These are phyloP conservation scores for Microtus richardsoni DNA, from an alignment of 2,113 vertebrate genomes.

Conservation along the genomic window DNA sequence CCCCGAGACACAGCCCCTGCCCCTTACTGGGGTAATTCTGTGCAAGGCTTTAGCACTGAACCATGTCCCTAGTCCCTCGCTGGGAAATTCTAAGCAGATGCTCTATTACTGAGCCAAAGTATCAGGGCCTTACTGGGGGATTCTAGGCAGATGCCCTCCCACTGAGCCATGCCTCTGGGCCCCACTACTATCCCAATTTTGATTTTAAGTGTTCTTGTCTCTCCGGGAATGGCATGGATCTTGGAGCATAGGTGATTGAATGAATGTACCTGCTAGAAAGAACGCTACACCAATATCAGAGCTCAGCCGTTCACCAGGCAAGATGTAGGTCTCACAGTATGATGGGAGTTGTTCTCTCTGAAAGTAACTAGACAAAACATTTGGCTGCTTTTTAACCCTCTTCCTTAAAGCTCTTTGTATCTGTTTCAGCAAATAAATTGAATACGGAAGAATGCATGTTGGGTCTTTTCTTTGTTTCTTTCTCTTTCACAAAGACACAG, in stretches of 20 bases:
- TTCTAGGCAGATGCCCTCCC: neutral
- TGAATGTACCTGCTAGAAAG: neutral
- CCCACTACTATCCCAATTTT: neutral
- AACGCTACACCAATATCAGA: neutral
- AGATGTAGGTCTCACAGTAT: neutral
- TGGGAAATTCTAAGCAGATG: neutral
- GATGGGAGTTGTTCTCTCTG: constrained; percentile 7
- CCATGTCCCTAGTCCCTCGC: neutral
- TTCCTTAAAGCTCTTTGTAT: constrained; percentile 22
- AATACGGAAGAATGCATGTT: neutral
- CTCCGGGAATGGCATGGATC: neutral
- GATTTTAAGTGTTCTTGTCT: neutral
- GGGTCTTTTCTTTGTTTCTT: neutral
- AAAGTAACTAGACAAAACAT: constrained; percentile 56
- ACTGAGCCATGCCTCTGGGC: neutral
- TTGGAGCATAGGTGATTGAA: neutral
- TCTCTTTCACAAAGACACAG: neutral
- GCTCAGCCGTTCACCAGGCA: neutral
- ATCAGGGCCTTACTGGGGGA: too few relatives aligned
- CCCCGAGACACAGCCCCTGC: neutral
- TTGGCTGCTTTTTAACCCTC: neutral
- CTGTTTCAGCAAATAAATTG: constrained; percentile 49
- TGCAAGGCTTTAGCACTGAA: neutral
- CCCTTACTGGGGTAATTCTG: neutral
- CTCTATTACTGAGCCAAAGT: neutral